phyloP scores from a whole-genome alignment of 2,797 vertebrate species.

The Neoniphon sammara region DNA sequence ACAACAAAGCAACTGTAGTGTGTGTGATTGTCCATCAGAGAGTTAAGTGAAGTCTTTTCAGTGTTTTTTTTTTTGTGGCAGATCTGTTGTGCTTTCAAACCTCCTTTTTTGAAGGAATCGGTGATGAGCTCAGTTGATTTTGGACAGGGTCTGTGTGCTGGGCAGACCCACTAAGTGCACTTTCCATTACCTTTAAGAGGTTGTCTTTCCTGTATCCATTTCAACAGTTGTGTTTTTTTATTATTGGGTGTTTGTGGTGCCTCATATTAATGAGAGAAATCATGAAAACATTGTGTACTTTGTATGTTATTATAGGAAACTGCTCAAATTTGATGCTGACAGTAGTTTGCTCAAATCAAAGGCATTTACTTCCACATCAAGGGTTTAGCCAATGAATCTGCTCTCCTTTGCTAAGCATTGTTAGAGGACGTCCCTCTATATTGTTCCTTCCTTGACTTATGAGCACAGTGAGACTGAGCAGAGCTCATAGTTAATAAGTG shows the following conservation, averaged over 20 bases:
- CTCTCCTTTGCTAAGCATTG: slow-evolving; percentile 33
- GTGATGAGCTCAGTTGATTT: slow-evolving; percentile 23
- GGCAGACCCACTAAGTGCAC: slow-evolving; percentile 79
- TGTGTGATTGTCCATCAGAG: not conserved
- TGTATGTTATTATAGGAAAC: slow-evolving; percentile 33
- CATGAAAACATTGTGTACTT: slow-evolving; percentile 25
- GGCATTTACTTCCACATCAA: slow-evolving; percentile 26
- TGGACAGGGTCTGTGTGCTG: slow-evolving; percentile 54
- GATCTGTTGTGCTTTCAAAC: slow-evolving; percentile 13
- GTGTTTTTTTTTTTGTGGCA: not conserved
- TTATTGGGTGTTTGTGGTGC: slow-evolving; percentile 62
- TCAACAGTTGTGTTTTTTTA: slow-evolving; percentile 45
- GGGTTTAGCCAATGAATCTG: slow-evolving; percentile 15
- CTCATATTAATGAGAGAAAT: slow-evolving; percentile 50
- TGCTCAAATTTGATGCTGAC: slow-evolving; percentile 52
- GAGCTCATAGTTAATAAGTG: slow-evolving; percentile 41
- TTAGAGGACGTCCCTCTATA: slow-evolving; percentile 28
- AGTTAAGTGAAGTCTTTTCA: not conserved
- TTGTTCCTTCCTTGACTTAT: slow-evolving; percentile 29
- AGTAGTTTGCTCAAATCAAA: slow-evolving; percentile 34
- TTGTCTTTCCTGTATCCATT: slow-evolving; percentile 72
- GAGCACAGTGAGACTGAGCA: slow-evolving; percentile 48
- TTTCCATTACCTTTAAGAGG: slow-evolving; percentile 75
- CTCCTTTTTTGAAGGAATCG: slow-evolving; percentile 2
- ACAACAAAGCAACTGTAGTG: not conserved